Base-by-base conservation (phyloP, 2,888 invertebrate species). In the Athalia rosae region DNA sequence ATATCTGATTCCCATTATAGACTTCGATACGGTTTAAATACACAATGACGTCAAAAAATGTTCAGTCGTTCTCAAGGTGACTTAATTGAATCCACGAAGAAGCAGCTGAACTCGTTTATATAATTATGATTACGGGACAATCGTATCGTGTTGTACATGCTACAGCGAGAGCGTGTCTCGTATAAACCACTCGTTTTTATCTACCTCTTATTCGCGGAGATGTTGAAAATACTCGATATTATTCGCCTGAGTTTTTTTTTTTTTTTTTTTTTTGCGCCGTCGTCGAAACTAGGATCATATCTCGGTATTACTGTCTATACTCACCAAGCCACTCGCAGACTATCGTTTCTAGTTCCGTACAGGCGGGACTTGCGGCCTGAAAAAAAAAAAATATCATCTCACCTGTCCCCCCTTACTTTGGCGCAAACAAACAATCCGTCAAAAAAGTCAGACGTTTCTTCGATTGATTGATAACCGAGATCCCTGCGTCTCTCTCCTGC, bases 321-420 rank as follows among this genome's bases (percentile, higher is more conserved):
- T 92, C 91, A 93, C 97, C 98, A 88, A 99, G 92, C 99, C 98
- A 99, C 90, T 99, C 98, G 82, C 98, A 91, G 84, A 98, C 97
- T 81, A 99, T 96, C 0, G 97, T 97, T 91, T 99, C 99, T 84
- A 99, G 90, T 91, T 99, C 99, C 59, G 98, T 98, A 89, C 97
- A 98, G 3, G 98, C 98, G 3, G 99, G 98, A 91, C 97, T 97
- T n/a, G 98, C 98, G 15, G 98, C 98, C 97, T 97, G 91, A 77
- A 91, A 92, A 88, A 84, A 81, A 79, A 76, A 84, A 85, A 81
- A 79, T 80, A 61, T 74, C 48, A 43, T 41, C 28, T 9, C 53
- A 81, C 83, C 79, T 66, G 64, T 84, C 85, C 79, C 7, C 7
- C 47, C 9, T 41, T 43, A 13, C 45, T 53, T 56, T 69, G 28